Evolutionary conservation across 2,888 invertebrate genomes (phyloP).

Genomic region (Chirona hameri): DNA sequence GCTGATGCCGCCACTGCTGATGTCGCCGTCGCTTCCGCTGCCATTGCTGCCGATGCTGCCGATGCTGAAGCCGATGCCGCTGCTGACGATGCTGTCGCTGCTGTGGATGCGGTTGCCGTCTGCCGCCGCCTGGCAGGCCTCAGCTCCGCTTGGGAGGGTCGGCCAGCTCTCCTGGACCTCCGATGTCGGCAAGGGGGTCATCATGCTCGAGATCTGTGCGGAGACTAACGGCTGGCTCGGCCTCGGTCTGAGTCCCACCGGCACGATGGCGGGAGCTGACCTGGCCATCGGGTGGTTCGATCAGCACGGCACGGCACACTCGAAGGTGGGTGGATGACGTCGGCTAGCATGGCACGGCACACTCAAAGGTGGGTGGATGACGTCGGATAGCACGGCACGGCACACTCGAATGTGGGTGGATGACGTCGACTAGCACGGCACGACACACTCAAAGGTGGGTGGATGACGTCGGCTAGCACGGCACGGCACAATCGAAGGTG

Average conservation of each 20-base stretch:
- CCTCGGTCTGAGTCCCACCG: constrained; percentile 33
- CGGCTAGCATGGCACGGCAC: too few relatives aligned
- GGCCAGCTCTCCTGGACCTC: constrained; percentile 35
- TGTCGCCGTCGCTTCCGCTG: too few relatives aligned
- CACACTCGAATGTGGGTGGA: too few relatives aligned
- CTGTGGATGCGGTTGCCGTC: constrained; percentile 29
- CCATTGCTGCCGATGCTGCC: too few relatives aligned
- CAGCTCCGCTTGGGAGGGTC: constrained; percentile 31
- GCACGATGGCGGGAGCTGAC: constrained; percentile 35
- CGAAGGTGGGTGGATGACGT: constrained; percentile 12
- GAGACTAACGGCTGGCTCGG: constrained; percentile 35
- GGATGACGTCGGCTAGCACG: too few relatives aligned
- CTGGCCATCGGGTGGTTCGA: constrained; percentile 35
- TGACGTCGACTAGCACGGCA: too few relatives aligned
- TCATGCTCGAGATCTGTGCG: constrained; percentile 36
- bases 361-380: too few relatives aligned
- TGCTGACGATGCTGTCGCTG: constrained; percentile 2
- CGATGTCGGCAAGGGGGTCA: constrained; percentile 36
- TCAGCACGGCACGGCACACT: constrained; percentile 25
- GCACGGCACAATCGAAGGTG: too few relatives aligned
- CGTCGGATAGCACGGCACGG: too few relatives aligned
- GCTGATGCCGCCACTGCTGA: too few relatives aligned
- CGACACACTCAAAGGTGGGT: too few relatives aligned
- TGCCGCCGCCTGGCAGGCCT: constrained; percentile 35
- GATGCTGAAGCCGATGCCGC: too few relatives aligned